Conservation (phyloP, 2,113 vertebrate species). For the Coturnix japonica region DNA sequence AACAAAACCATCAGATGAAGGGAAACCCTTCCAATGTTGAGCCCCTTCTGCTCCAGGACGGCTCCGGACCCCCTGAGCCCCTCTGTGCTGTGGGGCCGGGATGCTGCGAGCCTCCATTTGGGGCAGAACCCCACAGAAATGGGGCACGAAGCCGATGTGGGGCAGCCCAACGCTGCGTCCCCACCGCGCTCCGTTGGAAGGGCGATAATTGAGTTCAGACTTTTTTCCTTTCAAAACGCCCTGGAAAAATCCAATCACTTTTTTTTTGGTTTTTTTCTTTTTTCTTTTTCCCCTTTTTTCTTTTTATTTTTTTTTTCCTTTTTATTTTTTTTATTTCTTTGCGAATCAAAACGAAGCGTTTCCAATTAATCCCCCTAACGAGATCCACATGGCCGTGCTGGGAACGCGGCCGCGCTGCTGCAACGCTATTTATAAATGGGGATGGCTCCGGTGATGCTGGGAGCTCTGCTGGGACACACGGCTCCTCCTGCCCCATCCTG, state of each 20-base stretch:
- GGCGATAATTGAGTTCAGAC: slow-evolving; percentile 71
- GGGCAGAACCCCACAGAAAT: not conserved
- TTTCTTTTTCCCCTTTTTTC: too few species aligned
- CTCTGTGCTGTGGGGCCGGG: not conserved
- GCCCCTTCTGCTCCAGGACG: not conserved
- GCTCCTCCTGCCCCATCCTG: not conserved
- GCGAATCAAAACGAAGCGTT: slow-evolving; percentile 72
- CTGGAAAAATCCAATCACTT: slow-evolving; percentile 74
- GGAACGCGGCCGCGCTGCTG: slow-evolving; percentile 31
- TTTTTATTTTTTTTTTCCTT: too few species aligned
- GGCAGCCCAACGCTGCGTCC: slow-evolving; percentile 42
- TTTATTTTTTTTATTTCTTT: too few species aligned
- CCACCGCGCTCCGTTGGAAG: slow-evolving; percentile 69
- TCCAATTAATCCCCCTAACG: slow-evolving; percentile 71
- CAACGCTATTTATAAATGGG: slow-evolving; percentile 59
- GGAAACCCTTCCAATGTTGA: not conserved
- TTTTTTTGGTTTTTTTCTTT: slow-evolving; percentile 27
- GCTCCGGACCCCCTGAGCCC: not conserved
- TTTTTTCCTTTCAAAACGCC: slow-evolving; percentile 71
- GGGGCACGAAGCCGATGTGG: slow-evolving; percentile 54
- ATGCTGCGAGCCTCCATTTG: not conserved
- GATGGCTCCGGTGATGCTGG: slow-evolving; percentile 23
- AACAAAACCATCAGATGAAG: slow-evolving; percentile 34
- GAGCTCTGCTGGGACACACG: not conserved
- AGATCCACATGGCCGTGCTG: slow-evolving; percentile 61